Evolutionary conservation across 2,888 invertebrate genomes (phyloP).

Genomic region (Pristionchus entomophagus): DNA sequence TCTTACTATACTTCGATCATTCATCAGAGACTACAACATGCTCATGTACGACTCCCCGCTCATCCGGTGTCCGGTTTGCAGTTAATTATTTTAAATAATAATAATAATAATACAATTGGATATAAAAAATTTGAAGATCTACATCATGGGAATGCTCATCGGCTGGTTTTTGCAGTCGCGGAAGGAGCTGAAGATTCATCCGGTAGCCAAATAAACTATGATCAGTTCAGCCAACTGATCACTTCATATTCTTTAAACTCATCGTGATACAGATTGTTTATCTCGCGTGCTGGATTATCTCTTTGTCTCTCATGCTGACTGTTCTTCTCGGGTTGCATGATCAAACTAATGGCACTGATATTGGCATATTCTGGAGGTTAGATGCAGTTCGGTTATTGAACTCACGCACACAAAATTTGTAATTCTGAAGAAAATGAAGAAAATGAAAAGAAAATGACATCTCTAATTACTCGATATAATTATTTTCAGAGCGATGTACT

Average conservation of each 20-base stretch:
- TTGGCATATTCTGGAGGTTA: conserved; percentile 18
- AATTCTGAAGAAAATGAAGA: neutral
- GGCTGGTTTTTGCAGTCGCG: conserved; percentile 47
- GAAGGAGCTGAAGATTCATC: conserved; percentile 35
- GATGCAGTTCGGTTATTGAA: neutral
- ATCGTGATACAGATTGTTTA: conserved; percentile 40
- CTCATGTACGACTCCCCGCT: conserved; percentile 50
- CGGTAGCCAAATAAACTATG: neutral
- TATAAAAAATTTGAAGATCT: neutral
- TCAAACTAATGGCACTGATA: neutral
- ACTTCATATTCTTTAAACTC: neutral
- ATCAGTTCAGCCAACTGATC: neutral
- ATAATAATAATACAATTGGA: neutral
- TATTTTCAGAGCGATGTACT: conserved; percentile 39
- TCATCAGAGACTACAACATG: conserved; percentile 42
- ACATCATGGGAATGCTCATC: conserved; percentile 51
- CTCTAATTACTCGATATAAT: too few species aligned
- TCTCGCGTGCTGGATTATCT: conserved; percentile 37
- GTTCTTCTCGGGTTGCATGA: conserved; percentile 42
- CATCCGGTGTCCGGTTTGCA: conserved; percentile 47
- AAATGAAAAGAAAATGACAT: neutral
- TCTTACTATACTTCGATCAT: too few species aligned
- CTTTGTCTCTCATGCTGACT: conserved; percentile 34
- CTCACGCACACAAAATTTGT: too few species aligned
- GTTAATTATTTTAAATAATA: neutral